Conservation (phyloP, 2,797 vertebrate genomes). For the Serranus cabrilla region DNA sequence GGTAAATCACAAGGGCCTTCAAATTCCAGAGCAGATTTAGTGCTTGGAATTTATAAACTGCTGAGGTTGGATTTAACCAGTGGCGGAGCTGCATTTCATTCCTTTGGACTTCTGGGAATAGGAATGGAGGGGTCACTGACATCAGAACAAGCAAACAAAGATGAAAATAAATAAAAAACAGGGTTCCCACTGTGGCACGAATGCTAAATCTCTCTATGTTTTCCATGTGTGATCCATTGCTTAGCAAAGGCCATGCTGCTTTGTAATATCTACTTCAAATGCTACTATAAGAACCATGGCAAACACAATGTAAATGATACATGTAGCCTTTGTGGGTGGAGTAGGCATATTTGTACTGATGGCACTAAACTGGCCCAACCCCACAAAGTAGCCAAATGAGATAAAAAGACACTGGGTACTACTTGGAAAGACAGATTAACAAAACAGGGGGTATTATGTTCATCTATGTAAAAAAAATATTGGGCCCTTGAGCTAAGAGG, state of each 20-base stretch:
- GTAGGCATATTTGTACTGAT: not conserved
- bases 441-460: not conserved
- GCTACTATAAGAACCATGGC: not conserved
- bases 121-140: slow-evolving; percentile 32
- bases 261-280: not conserved
- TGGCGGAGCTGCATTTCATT: slow-evolving; percentile 18
- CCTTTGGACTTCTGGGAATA: slow-evolving; percentile 29
- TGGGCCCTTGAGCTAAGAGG: not conserved
- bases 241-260: not conserved
- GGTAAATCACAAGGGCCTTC: not conserved
- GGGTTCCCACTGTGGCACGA: slow-evolving; percentile 23
- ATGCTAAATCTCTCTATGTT: slow-evolving; percentile 37
- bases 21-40: slow-evolving; percentile 53
- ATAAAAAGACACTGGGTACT: not conserved
- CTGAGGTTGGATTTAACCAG: slow-evolving; percentile 1
- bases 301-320: not conserved
- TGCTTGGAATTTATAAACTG: slow-evolving; percentile 16
- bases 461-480: not conserved
- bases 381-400: not conserved
- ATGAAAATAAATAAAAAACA: not conserved
- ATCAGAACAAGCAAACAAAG: slow-evolving; percentile 35
- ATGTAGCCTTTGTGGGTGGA: not conserved
- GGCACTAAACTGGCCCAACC: not conserved
- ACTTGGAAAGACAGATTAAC: not conserved
- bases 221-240: not conserved